These are phyloP conservation scores for Excalfactoria chinensis DNA, from an alignment of 2,113 vertebrate genomes.

Conservation along the genomic window DNA sequence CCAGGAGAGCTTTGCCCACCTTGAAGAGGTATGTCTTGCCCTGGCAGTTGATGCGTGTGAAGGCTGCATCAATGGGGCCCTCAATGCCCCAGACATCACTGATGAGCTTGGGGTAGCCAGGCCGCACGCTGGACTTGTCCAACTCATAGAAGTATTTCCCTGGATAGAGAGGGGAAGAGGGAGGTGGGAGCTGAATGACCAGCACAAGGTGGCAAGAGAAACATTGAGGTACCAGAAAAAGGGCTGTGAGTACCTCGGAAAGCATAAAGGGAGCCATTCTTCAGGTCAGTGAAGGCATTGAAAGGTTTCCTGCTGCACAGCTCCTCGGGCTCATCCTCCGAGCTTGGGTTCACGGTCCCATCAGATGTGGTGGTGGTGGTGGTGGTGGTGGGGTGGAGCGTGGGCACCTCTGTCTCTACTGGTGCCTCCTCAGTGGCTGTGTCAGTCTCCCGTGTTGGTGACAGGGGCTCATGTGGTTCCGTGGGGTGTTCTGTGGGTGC, in stretches of 20 bases:
- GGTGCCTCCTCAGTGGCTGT: rapidly evolving
- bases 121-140: conserved; percentile 80
- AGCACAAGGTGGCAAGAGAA: rapidly evolving
- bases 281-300: conserved; percentile 90
- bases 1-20: conserved; percentile 70
- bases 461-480: rapidly evolving
- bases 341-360: rapidly evolving
- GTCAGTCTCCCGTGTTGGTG: rapidly evolving
- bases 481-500: not conserved
- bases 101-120: conserved; percentile 93
- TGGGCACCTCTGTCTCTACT: not conserved
- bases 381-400: rapidly evolving
- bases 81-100: conserved; percentile 91
- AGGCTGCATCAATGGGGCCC: conserved; percentile 92
- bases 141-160: conserved; percentile 92
- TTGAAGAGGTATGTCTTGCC: conserved; percentile 97
- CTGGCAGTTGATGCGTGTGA: conserved; percentile 96
- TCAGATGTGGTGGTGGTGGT: rapidly evolving
- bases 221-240: not conserved
- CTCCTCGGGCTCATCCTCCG: conserved; percentile 27
- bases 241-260: conserved; percentile 87
- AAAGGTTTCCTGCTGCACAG: conserved; percentile 87
- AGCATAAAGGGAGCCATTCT: conserved; percentile 92
- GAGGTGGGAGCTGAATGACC: not conserved
- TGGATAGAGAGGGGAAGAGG: conserved; percentile 55